phyloP scores from a whole-genome alignment of 2,113 vertebrate species.

The Benitochromis conjunctus region DNA sequence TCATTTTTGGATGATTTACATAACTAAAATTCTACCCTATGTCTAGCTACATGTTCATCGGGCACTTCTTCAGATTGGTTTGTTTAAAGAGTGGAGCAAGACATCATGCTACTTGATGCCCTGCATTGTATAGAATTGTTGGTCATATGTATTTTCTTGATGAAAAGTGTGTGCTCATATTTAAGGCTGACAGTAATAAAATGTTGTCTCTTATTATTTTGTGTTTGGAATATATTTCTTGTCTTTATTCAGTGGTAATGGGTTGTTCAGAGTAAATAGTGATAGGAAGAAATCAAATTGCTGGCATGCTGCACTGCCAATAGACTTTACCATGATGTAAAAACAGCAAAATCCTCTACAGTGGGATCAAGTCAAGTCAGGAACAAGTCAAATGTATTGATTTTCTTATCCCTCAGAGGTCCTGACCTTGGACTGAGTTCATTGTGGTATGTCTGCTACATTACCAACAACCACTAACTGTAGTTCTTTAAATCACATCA shows the following conservation, averaged over 20 bases:
- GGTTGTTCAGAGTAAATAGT: not conserved
- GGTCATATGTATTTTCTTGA: constrained; percentile 74
- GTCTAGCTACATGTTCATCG: constrained; percentile 33
- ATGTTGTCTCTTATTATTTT: constrained; percentile 68
- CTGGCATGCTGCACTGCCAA: not conserved
- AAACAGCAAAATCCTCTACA: not conserved
- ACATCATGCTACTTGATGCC: constrained; percentile 37
- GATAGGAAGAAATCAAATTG: not conserved
- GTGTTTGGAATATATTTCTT: not conserved
- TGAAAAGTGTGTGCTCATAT: constrained; percentile 76
- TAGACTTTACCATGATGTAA: not conserved
- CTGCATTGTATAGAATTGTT: constrained; percentile 72
- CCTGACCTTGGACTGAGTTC: constrained; percentile 40
- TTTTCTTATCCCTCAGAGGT: constrained; percentile 24
- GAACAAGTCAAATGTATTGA: constrained; percentile 46
- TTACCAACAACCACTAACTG: constrained; percentile 23
- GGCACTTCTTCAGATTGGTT: constrained; percentile 10
- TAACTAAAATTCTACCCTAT: constrained; percentile 2
- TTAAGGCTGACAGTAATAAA: constrained; percentile 81
- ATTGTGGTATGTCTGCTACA: constrained; percentile 17
- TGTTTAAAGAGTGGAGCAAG: constrained; percentile 22
- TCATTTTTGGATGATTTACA: constrained; percentile 24
- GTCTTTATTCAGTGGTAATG: not conserved
- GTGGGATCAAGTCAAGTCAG: not conserved
- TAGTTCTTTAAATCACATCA: constrained; percentile 28